Evolutionary conservation across 2,888 invertebrate genomes (phyloP).

Genomic region (Lobophora halterata): DNA sequence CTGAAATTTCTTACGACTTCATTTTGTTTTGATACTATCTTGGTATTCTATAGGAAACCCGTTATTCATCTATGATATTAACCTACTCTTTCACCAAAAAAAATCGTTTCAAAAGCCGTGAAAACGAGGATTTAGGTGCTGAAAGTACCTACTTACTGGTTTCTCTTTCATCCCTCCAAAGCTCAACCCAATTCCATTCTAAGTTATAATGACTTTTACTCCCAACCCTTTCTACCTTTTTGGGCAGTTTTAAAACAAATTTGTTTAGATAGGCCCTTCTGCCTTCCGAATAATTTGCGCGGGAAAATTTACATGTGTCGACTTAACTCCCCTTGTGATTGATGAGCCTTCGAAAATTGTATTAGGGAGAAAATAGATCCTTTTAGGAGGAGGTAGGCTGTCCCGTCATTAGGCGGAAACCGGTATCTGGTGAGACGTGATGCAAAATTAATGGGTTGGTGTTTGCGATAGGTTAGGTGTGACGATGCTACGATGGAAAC

Average conservation of each 20-base stretch:
- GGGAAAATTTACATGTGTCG: slow-evolving; percentile 75
- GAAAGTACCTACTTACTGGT: slow-evolving; percentile 11
- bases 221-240: slow-evolving; percentile 22
- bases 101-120: neutral
- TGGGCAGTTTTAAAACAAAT: slow-evolving; percentile 36
- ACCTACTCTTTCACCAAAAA: too few relatives aligned
- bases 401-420: slow-evolving; percentile 16
- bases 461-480: neutral
- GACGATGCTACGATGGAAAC: too few relatives aligned
- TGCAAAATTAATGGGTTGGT: neutral
- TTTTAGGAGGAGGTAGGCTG: slow-evolving; percentile 14
- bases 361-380: slow-evolving; percentile 41
- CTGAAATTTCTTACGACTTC: too few relatives aligned
- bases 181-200: slow-evolving; percentile 18
- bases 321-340: slow-evolving; percentile 75
- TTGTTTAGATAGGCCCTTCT: slow-evolving; percentile 29
- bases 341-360: slow-evolving; percentile 69
- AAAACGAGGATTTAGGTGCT: too few relatives aligned
- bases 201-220: slow-evolving; percentile 26
- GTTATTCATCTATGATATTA: too few relatives aligned
- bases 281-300: slow-evolving; percentile 65
- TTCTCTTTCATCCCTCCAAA: slow-evolving; percentile 16
- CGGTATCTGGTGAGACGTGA: slow-evolving; percentile 8
- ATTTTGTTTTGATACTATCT: too few relatives aligned
- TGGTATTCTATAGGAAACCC: too few relatives aligned